Conservation (phyloP, 2,113 vertebrate genomes). For the Hyaena hyaena region DNA sequence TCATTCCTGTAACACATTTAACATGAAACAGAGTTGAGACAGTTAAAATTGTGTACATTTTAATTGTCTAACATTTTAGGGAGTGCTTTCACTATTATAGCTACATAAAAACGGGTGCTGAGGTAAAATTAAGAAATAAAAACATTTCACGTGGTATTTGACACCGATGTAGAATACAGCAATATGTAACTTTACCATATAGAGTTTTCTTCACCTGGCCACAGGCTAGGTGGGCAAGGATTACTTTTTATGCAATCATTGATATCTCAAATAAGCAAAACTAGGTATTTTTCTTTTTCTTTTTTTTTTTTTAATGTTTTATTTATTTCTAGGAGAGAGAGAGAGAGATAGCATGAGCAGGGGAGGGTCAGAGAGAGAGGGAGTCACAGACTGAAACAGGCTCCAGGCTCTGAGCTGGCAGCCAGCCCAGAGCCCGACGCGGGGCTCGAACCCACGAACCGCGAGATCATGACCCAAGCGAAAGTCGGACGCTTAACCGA, state of each 20-base stretch:
- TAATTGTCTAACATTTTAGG: constrained; percentile 60
- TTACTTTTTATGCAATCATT: constrained; percentile 7
- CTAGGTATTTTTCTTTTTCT: not conserved
- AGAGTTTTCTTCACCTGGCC: not conserved
- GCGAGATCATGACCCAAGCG: too few species aligned
- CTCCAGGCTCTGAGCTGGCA: too few species aligned
- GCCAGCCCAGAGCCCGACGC: too few species aligned
- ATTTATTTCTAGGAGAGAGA: too few species aligned
- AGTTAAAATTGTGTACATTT: constrained; percentile 63
- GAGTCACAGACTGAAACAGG: too few species aligned
- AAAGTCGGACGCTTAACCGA: too few species aligned
- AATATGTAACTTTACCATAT: not conserved
- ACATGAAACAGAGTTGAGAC: constrained; percentile 71
- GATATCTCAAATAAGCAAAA: constrained; percentile 25
- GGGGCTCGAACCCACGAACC: too few species aligned
- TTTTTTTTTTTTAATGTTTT: too few species aligned
- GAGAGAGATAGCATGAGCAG: too few species aligned
- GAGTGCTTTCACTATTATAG: constrained; percentile 4
- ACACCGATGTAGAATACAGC: not conserved
- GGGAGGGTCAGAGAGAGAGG: too few species aligned
- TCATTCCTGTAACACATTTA: constrained; percentile 79
- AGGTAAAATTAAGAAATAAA: not conserved
- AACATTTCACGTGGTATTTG: not conserved
- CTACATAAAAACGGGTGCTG: not conserved
- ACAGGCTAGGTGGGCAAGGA: not conserved